Evolutionary conservation across 1,140 invertebrate genomes (phyloP).

Genomic region (Magallana angulata): DNA sequence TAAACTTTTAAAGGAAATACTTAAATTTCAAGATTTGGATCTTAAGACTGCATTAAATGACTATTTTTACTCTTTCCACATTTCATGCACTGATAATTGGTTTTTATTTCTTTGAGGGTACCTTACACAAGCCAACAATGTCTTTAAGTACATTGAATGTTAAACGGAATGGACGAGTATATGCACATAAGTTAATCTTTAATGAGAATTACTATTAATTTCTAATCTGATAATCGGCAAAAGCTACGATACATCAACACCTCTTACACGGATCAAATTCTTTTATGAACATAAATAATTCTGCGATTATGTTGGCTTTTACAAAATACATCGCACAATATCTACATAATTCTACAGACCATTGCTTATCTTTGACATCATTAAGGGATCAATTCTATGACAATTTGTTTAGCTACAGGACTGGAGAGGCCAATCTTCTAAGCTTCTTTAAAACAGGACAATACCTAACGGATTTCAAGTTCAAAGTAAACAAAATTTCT

Average conservation of each 20-base stretch:
- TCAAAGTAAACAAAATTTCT: constrained; percentile 8
- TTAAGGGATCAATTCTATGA: constrained; percentile 14
- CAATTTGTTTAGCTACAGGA: constrained; percentile 24
- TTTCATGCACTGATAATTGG: no score
- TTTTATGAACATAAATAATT: not conserved
- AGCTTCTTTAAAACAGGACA: constrained; percentile 9
- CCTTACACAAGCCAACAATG: no score
- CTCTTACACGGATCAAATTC: not conserved
- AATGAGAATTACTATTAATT: not conserved
- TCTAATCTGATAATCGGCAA: constrained; percentile 14
- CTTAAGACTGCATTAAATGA: no score
- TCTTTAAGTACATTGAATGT: no score
- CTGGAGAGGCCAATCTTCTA: constrained; percentile 3
- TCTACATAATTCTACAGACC: not conserved
- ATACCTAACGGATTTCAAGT: not conserved
- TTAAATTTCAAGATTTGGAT: no score
- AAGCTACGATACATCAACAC: not conserved
- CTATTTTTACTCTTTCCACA: no score
- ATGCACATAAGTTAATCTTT: constrained; percentile 5
- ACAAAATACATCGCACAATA: not conserved
- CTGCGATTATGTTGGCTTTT: not conserved
- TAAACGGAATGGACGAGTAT: no score
- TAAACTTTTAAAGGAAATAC: no score
- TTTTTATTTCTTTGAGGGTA: no score
- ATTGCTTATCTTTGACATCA: not conserved